A percentile compares a stretch with the other conserved stretches of the same genome.
phyloP scores from a whole-genome alignment of 2,888 invertebrate species.

The Drosophila hawaiiensis region DNA sequence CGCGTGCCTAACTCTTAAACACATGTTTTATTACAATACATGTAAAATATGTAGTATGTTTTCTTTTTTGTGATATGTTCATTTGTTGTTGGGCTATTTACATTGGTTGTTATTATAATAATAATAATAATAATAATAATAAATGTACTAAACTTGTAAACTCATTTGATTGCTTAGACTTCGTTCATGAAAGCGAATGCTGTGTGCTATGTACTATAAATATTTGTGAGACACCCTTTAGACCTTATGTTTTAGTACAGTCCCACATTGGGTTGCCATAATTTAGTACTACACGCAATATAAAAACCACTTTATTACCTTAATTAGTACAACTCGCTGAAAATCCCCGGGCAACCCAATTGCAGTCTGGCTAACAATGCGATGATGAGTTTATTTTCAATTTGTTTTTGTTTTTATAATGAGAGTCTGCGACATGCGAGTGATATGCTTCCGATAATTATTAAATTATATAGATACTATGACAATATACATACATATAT shows the following conservation, averaged over 20 bases:
- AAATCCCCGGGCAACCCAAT: conserved; percentile 28
- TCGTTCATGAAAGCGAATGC: conserved; percentile 55
- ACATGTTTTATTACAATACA: conserved; percentile 7
- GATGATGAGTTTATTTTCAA: conserved; percentile 25
- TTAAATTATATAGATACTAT: conserved; percentile 75
- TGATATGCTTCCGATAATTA: conserved; percentile 76
- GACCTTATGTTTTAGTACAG: conserved; percentile 59
- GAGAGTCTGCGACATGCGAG: conserved; percentile 78
- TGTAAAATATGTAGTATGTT: neutral
- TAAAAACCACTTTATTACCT: neutral
- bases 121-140: conserved; percentile 6
- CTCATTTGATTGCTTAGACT: conserved; percentile 6
- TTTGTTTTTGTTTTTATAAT: conserved; percentile 29
- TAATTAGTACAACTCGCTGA: conserved; percentile 5
- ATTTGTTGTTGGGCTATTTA: conserved; percentile 47
- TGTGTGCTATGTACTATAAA: conserved; percentile 68
- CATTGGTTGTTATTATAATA: conserved; percentile 27
- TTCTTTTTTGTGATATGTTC: conserved; percentile 1
- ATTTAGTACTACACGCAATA: conserved; percentile 22
- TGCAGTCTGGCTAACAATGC: conserved; percentile 30
- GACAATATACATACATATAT: conserved; percentile 55
- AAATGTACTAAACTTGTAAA: conserved; percentile 26
- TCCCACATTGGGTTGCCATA: conserved; percentile 21
- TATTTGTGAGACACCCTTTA: conserved; percentile 76
- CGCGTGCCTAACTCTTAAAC: conserved; percentile 6